Evolutionary conservation across 2,797 vertebrate species (phyloP), one percentile per base, ranked within the genome.

Genomic region (Acanthurus lineatus): DNA sequence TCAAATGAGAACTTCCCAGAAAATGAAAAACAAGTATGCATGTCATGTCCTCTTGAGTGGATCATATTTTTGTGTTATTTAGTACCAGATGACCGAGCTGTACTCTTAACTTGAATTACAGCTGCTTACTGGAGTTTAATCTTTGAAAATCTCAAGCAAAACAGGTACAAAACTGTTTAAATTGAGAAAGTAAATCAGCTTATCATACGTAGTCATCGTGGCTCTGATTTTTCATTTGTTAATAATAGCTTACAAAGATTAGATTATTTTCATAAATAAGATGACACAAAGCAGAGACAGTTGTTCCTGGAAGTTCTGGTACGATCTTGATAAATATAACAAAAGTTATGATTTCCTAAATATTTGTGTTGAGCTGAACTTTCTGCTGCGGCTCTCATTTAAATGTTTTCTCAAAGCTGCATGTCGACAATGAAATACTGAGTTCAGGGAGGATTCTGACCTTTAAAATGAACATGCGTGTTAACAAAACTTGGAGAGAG

Each of bases 341-440:
- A 12, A 42, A 56, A 52, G n/a, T 12, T 32, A 17, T 22, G 14
- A 60, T n/a, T 49, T 57, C 7, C 7, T 8, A 16, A 51, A 77
- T 51, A 44, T 28, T 56, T 47, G 9, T 20, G 15, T 7, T 44
- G 16, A 28, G 57, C 65, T 56, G 52, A 64, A 44, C 17, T 45
- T 4, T 76, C 57, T 35, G 7, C 40, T 38, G 40, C 22, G 22
- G 22, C 70, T 12, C 42, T 45, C 11, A 53, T 32, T 49, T 40
- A 53, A 62, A 53, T 42, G 9, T 28, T 52, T 54, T 71, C 58
- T 58, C 4, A 3, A 22, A 72, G 60, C 25, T 52, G 25, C 40
- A 25, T 6, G 10, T 15, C 3, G 5, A 42, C 54, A 32, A 2
- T 51, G 20, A 53, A 66, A 40, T 32, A 35, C 8, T 4, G 14